Evolutionary conservation across 2,888 invertebrate species (phyloP), one percentile per base, ranked within the genome.

Genomic region (Tanypteryx hageni): DNA sequence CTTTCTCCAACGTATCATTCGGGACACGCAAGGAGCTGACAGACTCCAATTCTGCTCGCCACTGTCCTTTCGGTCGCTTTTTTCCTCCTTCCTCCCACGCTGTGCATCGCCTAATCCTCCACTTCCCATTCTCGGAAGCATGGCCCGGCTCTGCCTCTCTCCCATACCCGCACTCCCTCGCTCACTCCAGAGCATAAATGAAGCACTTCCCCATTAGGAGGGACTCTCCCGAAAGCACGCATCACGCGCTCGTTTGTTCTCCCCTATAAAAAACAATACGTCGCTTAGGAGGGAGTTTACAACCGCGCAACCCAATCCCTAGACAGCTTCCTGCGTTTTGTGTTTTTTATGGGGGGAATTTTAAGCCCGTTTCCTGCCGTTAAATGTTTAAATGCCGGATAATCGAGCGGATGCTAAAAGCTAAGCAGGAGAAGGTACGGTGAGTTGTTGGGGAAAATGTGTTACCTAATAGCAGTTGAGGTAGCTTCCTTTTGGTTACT

Each of bases 121-220:
- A 27, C 27, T 76, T 76, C 76, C 4, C 27, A 11, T 27, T 76
- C 44, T 27, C 10, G 27, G 10, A 10, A 27, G 27, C 76, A n/a
- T 68, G 68, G n/a, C 68, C 13, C 31, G 61, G 31, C 61, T 86
- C 58, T 85, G 57, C 58, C 22, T 86, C 86, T 31, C 22, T 86
- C 86, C 27, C 86, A 31, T 59, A 59, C 59, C 11, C 61, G 13
- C 31, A 44, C 58, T 64, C 64, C 44, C 82, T 22, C 16, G 18
- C 86, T 31, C 44, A 22, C 14, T 31, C 64, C 56, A n/a, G 44
- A 31, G 64, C 89, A 89, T 89, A 31, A 89, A 89, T 89, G 89
- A 64, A 89, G 64, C 64, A 89, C 64, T 89, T 89, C 89, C 89
- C 89, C 89, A 89, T 89, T 89, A 89, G 64, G 89, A 18, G 64